These are phyloP conservation scores for Apostichopus californicus DNA, from an alignment of 35 echinoderm and acorn worm species.

Conservation along the genomic window DNA sequence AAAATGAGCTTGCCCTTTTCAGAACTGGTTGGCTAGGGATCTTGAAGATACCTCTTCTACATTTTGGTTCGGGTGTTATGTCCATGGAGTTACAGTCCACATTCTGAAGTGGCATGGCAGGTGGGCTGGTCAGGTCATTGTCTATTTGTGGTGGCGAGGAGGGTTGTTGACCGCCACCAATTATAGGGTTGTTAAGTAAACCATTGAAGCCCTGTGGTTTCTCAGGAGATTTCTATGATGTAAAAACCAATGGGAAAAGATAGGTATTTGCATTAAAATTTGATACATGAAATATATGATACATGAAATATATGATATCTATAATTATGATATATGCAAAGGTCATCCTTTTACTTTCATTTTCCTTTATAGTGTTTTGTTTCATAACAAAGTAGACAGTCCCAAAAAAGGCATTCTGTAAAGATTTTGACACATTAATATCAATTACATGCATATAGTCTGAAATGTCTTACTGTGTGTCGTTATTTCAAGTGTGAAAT, in stretches of 20 bases:
- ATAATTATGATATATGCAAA: too few relatives aligned
- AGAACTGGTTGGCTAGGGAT: slow-evolving; percentile 82
- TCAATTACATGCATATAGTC: too few relatives aligned
- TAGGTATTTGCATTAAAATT: too few relatives aligned
- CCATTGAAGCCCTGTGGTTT: neutral
- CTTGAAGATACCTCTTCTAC: slow-evolving; percentile 81
- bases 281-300: too few relatives aligned
- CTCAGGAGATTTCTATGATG: neutral
- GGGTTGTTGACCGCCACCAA: neutral
- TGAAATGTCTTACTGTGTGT: too few relatives aligned
- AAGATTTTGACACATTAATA: too few relatives aligned
- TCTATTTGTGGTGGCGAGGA: neutral
- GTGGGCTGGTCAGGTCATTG: neutral
- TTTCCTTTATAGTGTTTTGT: too few relatives aligned
- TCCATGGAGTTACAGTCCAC: slow-evolving; percentile 80
- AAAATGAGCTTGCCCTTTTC: slow-evolving; percentile 51
- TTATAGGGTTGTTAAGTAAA: slow-evolving; percentile 25
- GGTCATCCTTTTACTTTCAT: too few relatives aligned
- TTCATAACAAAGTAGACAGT: too few relatives aligned
- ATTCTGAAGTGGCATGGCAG: neutral
- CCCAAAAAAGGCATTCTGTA: too few relatives aligned
- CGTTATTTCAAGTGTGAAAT: too few relatives aligned
- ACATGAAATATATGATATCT: too few relatives aligned
- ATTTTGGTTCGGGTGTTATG: slow-evolving; percentile 76
- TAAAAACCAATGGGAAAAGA: neutral